These are phyloP conservation scores for Sitophilus oryzae DNA, from an alignment of 1,140 invertebrate species.

Conservation along the genomic window DNA sequence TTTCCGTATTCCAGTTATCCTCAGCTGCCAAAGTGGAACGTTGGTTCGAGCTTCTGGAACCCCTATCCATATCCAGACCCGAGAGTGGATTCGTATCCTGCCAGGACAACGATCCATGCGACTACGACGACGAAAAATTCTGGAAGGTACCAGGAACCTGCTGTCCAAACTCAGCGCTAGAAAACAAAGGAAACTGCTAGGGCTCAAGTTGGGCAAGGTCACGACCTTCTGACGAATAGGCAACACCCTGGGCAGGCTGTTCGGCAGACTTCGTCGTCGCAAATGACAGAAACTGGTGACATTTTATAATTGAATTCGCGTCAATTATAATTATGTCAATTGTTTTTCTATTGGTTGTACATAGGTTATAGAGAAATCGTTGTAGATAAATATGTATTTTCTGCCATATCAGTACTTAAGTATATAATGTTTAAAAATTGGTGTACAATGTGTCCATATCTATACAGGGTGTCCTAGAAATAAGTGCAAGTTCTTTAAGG, in stretches of 20 bases:
- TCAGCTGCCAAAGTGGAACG: constrained; percentile 65
- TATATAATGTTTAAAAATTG: too few relatives aligned
- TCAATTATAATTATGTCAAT: not conserved
- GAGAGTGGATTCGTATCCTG: constrained; percentile 65
- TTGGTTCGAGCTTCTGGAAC: constrained; percentile 63
- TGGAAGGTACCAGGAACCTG: constrained; percentile 52
- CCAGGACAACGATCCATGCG: constrained; percentile 42
- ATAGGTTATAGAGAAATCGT: too few relatives aligned
- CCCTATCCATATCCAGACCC: constrained; percentile 56
- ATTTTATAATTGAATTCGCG: not conserved
- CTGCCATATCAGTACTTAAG: too few relatives aligned
- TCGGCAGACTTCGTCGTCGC: constrained; percentile 13
- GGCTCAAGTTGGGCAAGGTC: constrained; percentile 58
- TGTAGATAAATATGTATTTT: too few relatives aligned
- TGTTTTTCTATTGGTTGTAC: too few relatives aligned
- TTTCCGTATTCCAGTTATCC: constrained; percentile 49
- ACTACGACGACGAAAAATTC: constrained; percentile 47
- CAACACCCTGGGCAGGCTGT: constrained; percentile 11
- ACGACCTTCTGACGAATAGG: constrained; percentile 52
- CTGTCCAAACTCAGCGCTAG: constrained; percentile 59
- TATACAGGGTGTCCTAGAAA: too few relatives aligned
- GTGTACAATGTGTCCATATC: too few relatives aligned
- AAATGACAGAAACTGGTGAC: not conserved
- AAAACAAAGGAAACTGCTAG: constrained; percentile 58
- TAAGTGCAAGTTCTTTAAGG: too few relatives aligned